phyloP scores from a whole-genome alignment of 2,888 invertebrate species.

The Agriopis aurantiaria region DNA sequence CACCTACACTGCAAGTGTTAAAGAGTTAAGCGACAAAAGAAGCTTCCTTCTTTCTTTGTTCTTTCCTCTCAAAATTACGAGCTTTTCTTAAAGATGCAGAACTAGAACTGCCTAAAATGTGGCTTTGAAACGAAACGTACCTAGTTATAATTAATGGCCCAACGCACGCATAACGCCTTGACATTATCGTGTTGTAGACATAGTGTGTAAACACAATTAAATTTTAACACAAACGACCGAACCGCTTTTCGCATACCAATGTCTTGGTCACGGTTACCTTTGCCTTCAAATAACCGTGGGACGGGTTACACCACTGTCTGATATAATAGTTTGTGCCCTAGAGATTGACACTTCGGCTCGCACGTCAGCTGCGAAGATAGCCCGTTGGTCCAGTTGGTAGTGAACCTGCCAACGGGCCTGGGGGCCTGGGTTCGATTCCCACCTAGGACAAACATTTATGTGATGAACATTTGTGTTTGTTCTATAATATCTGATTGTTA shows the following conservation, averaged over 20 bases:
- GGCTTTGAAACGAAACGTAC: conserved; percentile 4
- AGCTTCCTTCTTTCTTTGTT: neutral
- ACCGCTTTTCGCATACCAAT: conserved; percentile 73
- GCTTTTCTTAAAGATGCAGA: neutral
- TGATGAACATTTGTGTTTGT: no score
- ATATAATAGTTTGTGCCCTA: neutral
- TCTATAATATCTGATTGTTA: no score
- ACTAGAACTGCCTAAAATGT: conserved; percentile 8
- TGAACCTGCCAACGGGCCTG: no score
- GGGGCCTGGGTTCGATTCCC: no score
- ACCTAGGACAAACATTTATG: no score
- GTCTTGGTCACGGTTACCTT: conserved; percentile 46
- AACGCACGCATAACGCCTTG: conserved; percentile 48
- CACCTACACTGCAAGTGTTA: neutral
- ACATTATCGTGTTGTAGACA: conserved; percentile 69
- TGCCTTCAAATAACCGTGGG: conserved; percentile 11
- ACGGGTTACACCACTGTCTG: conserved; percentile 7
- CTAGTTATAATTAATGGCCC: conserved; percentile 34
- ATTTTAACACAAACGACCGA: conserved; percentile 72
- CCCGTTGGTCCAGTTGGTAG: no score
- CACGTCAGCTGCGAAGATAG: no score
- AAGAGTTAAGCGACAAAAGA: neutral
- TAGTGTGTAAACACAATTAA: conserved; percentile 75
- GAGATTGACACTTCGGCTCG: no score
- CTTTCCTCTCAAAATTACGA: neutral